phyloP scores from a whole-genome alignment of 2,888 invertebrate genomes.

The Pyrrhia umbra region DNA sequence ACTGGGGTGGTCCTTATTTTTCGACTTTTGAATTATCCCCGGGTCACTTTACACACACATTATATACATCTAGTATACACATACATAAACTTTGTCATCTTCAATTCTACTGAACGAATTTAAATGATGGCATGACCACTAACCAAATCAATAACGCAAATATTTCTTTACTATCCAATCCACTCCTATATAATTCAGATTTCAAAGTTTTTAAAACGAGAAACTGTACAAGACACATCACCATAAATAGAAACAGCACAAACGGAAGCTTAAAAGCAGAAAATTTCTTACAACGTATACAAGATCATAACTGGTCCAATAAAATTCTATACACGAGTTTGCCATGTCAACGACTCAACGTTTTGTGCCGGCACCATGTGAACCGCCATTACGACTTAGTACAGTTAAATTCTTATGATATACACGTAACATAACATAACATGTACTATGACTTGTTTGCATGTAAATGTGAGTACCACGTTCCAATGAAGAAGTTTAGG shows the following conservation, averaged over 20 bases:
- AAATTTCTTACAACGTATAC: background rate
- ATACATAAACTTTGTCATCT: too few species aligned
- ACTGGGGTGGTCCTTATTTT: too few species aligned
- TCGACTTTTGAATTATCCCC: too few species aligned
- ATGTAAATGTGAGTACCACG: too few species aligned
- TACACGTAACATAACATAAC: conserved; percentile 29
- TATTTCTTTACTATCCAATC: too few species aligned
- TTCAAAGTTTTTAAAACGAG: background rate
- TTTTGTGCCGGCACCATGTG: conserved; percentile 28
- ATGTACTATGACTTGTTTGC: background rate
- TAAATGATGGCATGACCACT: too few species aligned
- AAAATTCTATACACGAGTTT: conserved; percentile 38
- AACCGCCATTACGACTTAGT: conserved; percentile 25
- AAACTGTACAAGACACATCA: background rate
- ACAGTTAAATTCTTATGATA: conserved; percentile 53
- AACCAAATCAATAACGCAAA: too few species aligned
- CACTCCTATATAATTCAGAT: too few species aligned
- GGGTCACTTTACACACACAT: too few species aligned
- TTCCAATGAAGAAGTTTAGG: too few species aligned
- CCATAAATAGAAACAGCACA: background rate
- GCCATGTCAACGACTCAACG: conserved; percentile 23
- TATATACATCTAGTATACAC: too few species aligned
- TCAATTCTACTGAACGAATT: too few species aligned
- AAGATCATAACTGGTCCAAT: conserved; percentile 42
- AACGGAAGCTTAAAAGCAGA: background rate